Percentiles rank a stretch among this genome's conserved stretches.
These are phyloP conservation scores for Scytalopus superciliaris DNA, from an alignment of 2,113 vertebrate genomes.

Conservation along the genomic window DNA sequence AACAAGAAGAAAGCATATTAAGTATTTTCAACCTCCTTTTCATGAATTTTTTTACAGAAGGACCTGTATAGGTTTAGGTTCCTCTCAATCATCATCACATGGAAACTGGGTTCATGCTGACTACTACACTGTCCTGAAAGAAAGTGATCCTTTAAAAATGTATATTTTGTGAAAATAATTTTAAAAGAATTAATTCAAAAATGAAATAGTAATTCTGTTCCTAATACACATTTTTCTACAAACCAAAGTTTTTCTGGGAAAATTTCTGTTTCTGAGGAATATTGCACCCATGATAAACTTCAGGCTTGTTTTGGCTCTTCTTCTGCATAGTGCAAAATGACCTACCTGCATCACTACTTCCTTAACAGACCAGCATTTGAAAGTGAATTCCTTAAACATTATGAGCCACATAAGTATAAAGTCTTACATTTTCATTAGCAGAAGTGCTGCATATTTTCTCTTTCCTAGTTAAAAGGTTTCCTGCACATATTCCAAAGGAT, in stretches of 20 bases:
- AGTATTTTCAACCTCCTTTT: not conserved
- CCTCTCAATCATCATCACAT: not conserved
- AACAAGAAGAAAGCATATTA: not conserved
- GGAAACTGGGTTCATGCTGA: not conserved
- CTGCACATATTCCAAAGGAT: not conserved
- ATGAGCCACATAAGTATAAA: not conserved
- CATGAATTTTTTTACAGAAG: not conserved
- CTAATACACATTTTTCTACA: not conserved
- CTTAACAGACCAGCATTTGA: not conserved
- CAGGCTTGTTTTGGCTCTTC: not conserved
- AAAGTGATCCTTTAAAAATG: not conserved
- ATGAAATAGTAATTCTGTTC: not conserved
- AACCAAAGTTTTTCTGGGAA: not conserved
- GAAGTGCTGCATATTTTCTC: not conserved
- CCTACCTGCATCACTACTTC: not conserved
- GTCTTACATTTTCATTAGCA: not conserved
- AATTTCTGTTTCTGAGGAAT: not conserved
- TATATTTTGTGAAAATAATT: accelerated
- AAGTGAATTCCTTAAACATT: not conserved
- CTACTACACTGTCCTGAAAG: not conserved
- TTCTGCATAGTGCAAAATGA: not conserved
- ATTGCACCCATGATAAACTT: not conserved
- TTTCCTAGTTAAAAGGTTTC: not conserved
- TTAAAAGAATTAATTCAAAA: not conserved
- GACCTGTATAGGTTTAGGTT: not conserved